Evolutionary conservation across 2,113 vertebrate species (phyloP).

Genomic region (Corvus moneduloides): DNA sequence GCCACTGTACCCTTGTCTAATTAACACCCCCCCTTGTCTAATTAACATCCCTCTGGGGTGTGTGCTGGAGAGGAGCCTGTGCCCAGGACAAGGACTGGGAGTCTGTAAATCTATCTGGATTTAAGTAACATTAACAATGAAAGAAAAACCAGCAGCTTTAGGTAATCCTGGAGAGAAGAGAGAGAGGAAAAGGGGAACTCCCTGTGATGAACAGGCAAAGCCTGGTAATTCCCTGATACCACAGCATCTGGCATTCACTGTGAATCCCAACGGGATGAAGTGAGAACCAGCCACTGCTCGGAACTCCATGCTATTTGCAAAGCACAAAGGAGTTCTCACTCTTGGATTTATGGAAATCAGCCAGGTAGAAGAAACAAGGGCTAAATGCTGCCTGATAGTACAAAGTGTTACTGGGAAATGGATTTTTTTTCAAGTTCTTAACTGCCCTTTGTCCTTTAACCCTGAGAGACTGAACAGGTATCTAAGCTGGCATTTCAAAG

Average conservation of each 20-base stretch:
- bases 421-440: slow-evolving; percentile 30
- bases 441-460: slow-evolving; percentile 44
- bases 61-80: background rate
- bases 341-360: background rate
- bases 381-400: background rate
- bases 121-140: background rate
- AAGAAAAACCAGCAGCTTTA: background rate
- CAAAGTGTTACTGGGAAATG: background rate
- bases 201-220: background rate
- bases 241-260: background rate
- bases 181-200: background rate
- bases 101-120: background rate
- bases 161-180: background rate
- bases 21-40: background rate
- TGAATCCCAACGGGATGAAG: background rate
- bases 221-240: background rate
- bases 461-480: background rate
- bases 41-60: background rate
- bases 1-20: background rate
- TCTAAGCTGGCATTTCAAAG: slow-evolving; percentile 47
- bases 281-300: fast-evolving
- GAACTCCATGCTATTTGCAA: background rate
- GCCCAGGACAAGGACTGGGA: background rate
- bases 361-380: background rate
- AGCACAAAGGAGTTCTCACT: background rate